phyloP scores from a whole-genome alignment of 2,888 invertebrate species.

The Catocala fraxini region DNA sequence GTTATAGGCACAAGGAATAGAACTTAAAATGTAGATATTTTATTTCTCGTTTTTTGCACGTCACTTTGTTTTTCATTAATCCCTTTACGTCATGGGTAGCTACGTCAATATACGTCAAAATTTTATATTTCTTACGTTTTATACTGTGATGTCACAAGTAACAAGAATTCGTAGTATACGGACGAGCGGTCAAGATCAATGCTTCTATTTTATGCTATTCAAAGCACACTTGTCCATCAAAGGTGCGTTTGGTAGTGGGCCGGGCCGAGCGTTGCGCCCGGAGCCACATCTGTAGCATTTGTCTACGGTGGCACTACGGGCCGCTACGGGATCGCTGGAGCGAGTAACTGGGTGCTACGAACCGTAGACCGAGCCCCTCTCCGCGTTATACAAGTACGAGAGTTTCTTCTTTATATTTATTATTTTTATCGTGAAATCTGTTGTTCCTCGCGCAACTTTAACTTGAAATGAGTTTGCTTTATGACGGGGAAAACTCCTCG shows the following conservation, averaged over 20 bases:
- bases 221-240: neutral
- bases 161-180: no score
- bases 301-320: constrained; percentile 42
- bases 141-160: no score
- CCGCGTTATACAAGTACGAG: constrained; percentile 25
- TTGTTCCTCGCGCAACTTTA: constrained; percentile 37
- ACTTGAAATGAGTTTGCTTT: constrained; percentile 39
- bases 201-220: neutral
- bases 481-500: constrained; percentile 22
- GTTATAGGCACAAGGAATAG: no score
- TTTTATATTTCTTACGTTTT: no score
- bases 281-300: constrained; percentile 38
- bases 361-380: constrained; percentile 36
- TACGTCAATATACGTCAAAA: no score
- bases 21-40: no score
- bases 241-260: constrained; percentile 3
- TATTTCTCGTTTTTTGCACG: no score
- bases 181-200: neutral
- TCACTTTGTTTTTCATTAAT: no score
- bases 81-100: no score
- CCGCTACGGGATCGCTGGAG: constrained; percentile 48
- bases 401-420: constrained; percentile 38
- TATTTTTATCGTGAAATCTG: constrained; percentile 41
- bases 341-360: constrained; percentile 51
- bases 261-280: neutral